Percentiles rank a stretch among this genome's conserved stretches.
Evolutionary conservation across 2,888 invertebrate genomes (phyloP).

Genomic region (Lordiphosa andalusiaca): DNA sequence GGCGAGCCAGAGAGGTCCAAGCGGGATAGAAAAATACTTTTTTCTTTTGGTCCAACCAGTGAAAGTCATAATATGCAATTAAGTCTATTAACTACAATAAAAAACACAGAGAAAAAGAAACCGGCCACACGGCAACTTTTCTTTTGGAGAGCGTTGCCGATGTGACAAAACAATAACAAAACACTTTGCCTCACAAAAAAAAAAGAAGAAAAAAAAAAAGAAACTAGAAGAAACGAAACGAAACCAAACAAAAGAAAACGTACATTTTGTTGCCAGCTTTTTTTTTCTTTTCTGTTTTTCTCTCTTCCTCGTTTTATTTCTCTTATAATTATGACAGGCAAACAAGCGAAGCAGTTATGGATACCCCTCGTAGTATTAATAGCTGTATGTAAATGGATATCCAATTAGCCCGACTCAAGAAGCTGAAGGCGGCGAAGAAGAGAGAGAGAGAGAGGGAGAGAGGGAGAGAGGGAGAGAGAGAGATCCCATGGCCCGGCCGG

Average conservation of each 20-base stretch:
- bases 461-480: constrained; percentile 24
- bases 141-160: constrained; percentile 14
- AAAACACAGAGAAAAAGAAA: constrained; percentile 3
- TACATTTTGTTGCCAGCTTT: constrained; percentile 6
- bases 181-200: constrained; percentile 1
- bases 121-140: constrained; percentile 22
- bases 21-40: constrained; percentile 6
- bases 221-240: constrained; percentile 4
- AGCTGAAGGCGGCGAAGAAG: constrained; percentile 17
- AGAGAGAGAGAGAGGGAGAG: constrained; percentile 27
- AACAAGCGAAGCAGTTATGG: constrained; percentile 13
- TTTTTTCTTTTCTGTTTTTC: neutral
- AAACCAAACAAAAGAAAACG: constrained; percentile 4
- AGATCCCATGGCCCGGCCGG: neutral
- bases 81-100: constrained; percentile 53
- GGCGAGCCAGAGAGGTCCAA: constrained; percentile 20
- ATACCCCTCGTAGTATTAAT: constrained; percentile 9
- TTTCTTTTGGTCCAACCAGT: constrained; percentile 29
- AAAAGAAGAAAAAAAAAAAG: neutral
- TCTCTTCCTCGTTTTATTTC: constrained; percentile 1
- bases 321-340: constrained; percentile 12
- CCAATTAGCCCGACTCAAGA: constrained; percentile 9
- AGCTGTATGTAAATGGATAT: constrained; percentile 11
- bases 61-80: constrained; percentile 63
- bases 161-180: constrained; percentile 11